A percentile compares a stretch with the other conserved stretches of the same genome.
phyloP scores from a whole-genome alignment of 2,797 vertebrate genomes.

The Gymnocypris eckloni region DNA sequence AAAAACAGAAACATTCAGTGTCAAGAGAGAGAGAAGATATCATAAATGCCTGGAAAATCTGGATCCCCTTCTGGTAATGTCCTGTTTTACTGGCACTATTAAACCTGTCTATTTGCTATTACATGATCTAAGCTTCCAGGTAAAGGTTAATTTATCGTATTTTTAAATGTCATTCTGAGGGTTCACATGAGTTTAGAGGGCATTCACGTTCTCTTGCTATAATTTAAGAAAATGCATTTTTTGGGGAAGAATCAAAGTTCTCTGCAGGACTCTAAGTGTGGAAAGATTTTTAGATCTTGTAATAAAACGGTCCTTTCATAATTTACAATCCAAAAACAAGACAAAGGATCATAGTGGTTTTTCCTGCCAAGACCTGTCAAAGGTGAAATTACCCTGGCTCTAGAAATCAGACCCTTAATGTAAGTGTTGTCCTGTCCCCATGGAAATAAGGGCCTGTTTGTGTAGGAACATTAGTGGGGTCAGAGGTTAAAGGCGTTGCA shows the following conservation, averaged over 20 bases:
- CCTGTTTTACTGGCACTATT: constrained; percentile 67
- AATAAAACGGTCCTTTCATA: constrained; percentile 58
- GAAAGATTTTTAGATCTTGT: constrained; percentile 58
- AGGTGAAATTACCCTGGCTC: constrained; percentile 37
- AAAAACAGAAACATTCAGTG: constrained; percentile 8
- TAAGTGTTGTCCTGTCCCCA: constrained; percentile 20
- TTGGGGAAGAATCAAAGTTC: constrained; percentile 46
- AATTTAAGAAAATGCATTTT: constrained; percentile 26
- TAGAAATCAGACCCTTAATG: constrained; percentile 9
- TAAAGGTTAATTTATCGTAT: constrained; percentile 6
- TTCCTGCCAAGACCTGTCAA: constrained; percentile 1
- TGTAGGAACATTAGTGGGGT: constrained; percentile 15
- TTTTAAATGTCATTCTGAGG: neutral
- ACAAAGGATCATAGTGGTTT: constrained; percentile 53
- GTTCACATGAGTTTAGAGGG: neutral
- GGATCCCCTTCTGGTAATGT: constrained; percentile 66
- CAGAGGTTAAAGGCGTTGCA: constrained; percentile 8
- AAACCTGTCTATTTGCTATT: constrained; percentile 66
- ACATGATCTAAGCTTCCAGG: constrained; percentile 56
- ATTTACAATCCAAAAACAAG: constrained; percentile 24
- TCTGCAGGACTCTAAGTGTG: constrained; percentile 43
- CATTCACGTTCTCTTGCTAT: neutral
- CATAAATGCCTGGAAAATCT: constrained; percentile 59
- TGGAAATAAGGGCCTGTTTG: constrained; percentile 35
- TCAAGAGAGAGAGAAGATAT: constrained; percentile 19